Percentiles rank a stretch among this genome's conserved stretches.
Conservation (phyloP, 2,797 vertebrate genomes). For the Cuniculus paca region DNA sequence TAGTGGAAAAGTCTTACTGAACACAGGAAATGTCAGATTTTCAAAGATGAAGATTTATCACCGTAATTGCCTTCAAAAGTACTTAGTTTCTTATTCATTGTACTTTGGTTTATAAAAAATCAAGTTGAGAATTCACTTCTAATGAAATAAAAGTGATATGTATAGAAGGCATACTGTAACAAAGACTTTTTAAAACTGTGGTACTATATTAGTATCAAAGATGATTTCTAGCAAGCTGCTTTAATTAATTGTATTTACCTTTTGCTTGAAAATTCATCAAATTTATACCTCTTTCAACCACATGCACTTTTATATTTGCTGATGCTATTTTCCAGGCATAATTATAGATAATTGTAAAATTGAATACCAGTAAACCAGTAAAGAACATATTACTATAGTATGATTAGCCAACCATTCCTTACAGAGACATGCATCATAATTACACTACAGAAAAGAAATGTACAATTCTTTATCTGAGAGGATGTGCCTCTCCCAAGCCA, state of each 20-base stretch:
- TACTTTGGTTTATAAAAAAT: neutral
- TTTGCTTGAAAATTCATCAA: neutral
- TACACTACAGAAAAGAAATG: neutral
- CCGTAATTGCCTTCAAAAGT: neutral
- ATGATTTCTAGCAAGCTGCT: neutral
- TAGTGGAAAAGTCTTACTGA: neutral
- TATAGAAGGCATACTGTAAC: neutral
- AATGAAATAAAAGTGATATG: constrained; percentile 6
- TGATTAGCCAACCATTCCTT: neutral
- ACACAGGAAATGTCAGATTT: neutral
- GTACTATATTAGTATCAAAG: neutral
- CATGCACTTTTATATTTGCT: neutral
- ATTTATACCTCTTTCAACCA: neutral
- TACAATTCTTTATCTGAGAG: neutral
- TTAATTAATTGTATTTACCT: neutral
- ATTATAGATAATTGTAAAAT: constrained; percentile 23
- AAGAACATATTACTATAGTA: neutral
- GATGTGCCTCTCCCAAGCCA: neutral
- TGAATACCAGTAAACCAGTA: neutral
- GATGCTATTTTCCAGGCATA: neutral
- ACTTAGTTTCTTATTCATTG: neutral
- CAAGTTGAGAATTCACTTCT: constrained; percentile 29
- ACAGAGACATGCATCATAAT: neutral
- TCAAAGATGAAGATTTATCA: neutral
- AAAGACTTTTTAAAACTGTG: neutral